Conservation (phyloP, 2,113 vertebrate species). For the Suricata suricatta region DNA sequence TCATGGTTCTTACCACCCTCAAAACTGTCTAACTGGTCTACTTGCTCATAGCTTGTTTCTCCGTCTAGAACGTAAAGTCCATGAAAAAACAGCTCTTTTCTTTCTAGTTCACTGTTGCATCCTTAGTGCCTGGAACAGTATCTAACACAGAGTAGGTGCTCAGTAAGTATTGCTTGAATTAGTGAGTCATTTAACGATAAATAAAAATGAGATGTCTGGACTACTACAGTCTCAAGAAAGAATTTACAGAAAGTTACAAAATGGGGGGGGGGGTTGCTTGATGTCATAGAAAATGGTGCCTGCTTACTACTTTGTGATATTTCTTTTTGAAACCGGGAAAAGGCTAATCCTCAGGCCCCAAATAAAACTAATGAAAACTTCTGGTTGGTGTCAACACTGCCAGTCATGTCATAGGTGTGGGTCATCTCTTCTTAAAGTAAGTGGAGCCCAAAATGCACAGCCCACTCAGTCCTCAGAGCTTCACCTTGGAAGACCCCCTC, state of each 20-base stretch:
- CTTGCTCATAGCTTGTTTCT: neutral
- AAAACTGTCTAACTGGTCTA: neutral
- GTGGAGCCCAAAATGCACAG: neutral
- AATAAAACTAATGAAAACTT: neutral
- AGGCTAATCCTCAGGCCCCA: neutral
- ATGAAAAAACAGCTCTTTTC: neutral
- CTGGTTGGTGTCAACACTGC: neutral
- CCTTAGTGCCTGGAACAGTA: neutral
- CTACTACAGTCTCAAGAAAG: neutral
- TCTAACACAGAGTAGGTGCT: neutral
- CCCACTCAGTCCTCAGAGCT: neutral
- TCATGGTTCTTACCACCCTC: neutral
- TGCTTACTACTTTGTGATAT: neutral
- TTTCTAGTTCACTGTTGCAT: neutral
- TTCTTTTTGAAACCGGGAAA: conserved; percentile 6
- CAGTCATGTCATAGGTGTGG: neutral
- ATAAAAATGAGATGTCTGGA: neutral
- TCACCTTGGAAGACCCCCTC: neutral
- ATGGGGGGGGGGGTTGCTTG: neutral
- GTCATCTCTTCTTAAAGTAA: neutral
- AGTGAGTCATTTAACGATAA: neutral
- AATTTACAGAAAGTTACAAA: neutral
- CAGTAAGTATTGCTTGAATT: neutral
- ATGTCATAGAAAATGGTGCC: neutral
- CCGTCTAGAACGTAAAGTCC: neutral